phyloP scores from a whole-genome alignment of 2,888 invertebrate species.

The Leptinotarsa haldemani region DNA sequence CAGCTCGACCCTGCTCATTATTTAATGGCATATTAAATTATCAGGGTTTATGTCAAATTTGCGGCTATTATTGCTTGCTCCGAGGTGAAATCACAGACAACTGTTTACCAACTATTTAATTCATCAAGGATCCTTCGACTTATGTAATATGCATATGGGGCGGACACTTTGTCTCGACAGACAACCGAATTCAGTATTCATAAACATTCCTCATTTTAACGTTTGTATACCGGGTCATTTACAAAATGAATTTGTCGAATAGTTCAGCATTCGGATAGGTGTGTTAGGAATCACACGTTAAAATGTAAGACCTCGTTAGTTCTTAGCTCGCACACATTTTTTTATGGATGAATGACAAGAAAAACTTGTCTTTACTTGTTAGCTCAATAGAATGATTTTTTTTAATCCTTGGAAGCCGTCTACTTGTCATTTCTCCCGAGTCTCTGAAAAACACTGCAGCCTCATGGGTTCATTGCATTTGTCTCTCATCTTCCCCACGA shows the following conservation, averaged over 20 bases:
- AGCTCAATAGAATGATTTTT: no score
- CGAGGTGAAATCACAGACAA: conserved; percentile 35
- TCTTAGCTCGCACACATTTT: no score
- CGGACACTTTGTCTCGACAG: conserved; percentile 39
- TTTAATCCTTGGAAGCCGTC: no score
- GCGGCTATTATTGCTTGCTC: conserved; percentile 38
- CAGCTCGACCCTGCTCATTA: conserved; percentile 59
- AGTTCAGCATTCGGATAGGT: neutral
- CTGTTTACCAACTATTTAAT: conserved; percentile 41
- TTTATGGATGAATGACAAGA: no score
- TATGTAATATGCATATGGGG: conserved; percentile 40
- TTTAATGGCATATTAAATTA: conserved; percentile 59
- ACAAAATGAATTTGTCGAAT: conserved; percentile 1
- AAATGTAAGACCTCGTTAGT: no score
- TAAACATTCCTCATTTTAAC: conserved; percentile 33
- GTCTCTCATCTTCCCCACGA: no score
- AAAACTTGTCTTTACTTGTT: no score
- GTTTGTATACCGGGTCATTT: conserved; percentile 24
- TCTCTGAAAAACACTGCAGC: no score
- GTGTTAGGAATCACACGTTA: no score
- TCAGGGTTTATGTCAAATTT: conserved; percentile 54
- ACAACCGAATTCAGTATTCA: conserved; percentile 33
- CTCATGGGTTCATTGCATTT: no score
- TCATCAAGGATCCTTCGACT: conserved; percentile 41
- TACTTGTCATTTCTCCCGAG: no score